Conservation (phyloP, 2,888 invertebrate species). For the Petrolisthes cinctipes region DNA sequence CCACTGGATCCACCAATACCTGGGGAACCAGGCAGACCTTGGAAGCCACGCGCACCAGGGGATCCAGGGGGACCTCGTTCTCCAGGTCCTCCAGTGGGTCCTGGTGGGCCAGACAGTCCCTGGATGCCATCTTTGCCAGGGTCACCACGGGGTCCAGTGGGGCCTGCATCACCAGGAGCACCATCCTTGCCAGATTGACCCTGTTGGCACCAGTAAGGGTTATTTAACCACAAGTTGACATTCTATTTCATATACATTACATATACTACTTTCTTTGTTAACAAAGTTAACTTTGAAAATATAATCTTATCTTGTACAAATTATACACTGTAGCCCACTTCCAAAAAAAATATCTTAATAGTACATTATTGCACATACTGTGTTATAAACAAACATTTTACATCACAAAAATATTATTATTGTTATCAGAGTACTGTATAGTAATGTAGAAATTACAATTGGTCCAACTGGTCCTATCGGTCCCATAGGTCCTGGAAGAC, state of each 20-base stretch:
- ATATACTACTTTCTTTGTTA: too few species aligned
- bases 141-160: constrained; percentile 83
- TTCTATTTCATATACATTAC: too few species aligned
- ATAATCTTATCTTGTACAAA: too few species aligned
- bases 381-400: neutral
- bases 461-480: constrained; percentile 82
- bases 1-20: constrained; percentile 82
- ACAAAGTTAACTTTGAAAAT: too few species aligned
- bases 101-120: constrained; percentile 74
- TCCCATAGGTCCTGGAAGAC: constrained; percentile 83
- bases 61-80: constrained; percentile 83
- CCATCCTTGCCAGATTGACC: constrained; percentile 86
- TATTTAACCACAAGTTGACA: too few species aligned
- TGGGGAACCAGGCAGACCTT: constrained; percentile 82
- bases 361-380: too few species aligned
- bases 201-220: constrained; percentile 65
- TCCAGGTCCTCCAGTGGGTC: constrained; percentile 80
- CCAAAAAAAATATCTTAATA: too few species aligned
- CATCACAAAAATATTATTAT: neutral
- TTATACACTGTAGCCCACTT: too few species aligned
- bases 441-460: constrained; percentile 38
- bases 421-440: neutral
- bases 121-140: constrained; percentile 76
- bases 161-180: constrained; percentile 80
- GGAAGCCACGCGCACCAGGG: constrained; percentile 84